phyloP scores from a whole-genome alignment of 2,888 invertebrate species.

The Nomada fucata region DNA sequence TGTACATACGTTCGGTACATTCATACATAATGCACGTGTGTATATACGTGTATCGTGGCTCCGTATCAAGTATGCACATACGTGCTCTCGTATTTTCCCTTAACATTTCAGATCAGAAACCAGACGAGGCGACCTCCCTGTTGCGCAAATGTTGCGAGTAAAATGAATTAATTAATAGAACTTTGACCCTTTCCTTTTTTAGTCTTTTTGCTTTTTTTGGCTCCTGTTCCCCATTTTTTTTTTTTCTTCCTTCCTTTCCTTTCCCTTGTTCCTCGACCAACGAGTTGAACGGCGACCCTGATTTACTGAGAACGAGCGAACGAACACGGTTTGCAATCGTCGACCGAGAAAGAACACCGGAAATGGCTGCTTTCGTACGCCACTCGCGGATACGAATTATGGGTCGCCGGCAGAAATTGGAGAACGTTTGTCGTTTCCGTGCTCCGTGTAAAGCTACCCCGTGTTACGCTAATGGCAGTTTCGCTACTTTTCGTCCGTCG shows the following conservation, averaged over 20 bases:
- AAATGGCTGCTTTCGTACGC: slow-evolving; percentile 55
- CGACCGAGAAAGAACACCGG: slow-evolving; percentile 44
- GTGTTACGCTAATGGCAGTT: slow-evolving; percentile 14
- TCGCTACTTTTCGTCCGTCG: not conserved
- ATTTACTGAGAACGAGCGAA: slow-evolving; percentile 56
- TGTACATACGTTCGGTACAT: not conserved
- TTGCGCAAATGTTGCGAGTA: slow-evolving; percentile 28
- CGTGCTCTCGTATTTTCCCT: slow-evolving; percentile 1
- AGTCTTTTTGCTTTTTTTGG: not conserved
- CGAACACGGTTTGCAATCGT: slow-evolving; percentile 30
- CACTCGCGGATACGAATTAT: slow-evolving; percentile 43
- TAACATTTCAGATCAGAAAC: slow-evolving; percentile 7
- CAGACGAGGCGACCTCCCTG: not conserved
- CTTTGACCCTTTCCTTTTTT: not conserved
- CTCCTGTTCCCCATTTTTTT: not conserved
- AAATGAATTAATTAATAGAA: slow-evolving; percentile 58
- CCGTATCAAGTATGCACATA: not conserved
- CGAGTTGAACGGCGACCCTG: slow-evolving; percentile 30
- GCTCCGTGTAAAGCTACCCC: slow-evolving; percentile 40
- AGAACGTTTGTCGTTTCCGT: slow-evolving; percentile 55
- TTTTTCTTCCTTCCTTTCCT: not conserved
- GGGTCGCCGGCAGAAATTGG: slow-evolving; percentile 52
- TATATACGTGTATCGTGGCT: slow-evolving; percentile 7
- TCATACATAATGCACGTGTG: slow-evolving; percentile 41
- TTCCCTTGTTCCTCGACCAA: not conserved